Evolutionary conservation across 1,140 invertebrate genomes (phyloP), one percentile per base, ranked within the genome.

Genomic region (Pollicipes pollicipes): DNA sequence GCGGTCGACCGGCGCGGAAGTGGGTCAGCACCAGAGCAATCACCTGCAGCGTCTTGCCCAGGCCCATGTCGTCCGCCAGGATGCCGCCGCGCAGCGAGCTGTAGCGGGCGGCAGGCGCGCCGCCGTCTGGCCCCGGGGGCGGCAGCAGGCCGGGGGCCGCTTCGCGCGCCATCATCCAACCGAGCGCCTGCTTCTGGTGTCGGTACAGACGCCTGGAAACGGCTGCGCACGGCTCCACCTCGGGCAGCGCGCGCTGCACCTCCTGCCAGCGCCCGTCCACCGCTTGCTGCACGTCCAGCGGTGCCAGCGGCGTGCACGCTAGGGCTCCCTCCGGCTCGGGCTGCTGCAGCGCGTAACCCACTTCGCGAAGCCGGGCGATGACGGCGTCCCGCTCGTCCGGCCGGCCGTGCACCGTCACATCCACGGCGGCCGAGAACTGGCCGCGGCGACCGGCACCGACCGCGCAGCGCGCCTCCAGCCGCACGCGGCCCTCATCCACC

Each of bases 111-210:
- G 45, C 45, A 10, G 24, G 13, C 45, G 45, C 45, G 45, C 45
- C 45, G 45, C 45, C n/a, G n/a, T n/a, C n/a, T n/a, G n/a, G n/a
- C n/a, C n/a, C n/a, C n/a, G n/a, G n/a, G n/a, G n/a, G n/a, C n/a
- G n/a, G n/a, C n/a, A n/a, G n/a, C n/a, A n/a, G n/a, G n/a, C n/a
- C n/a, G n/a, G n/a, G n/a, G n/a, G n/a, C 24, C 13, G 81, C 82
- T 80, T 97, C 95, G 68, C 95, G 81, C 92, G 92, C 97, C 0
- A 85, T 73, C 70, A 97, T 81, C 94, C 95, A 98, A 21, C 88
- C 84, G 0, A 97, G 79, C 2, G 91, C 94, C 75, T 90, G 86
- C 74, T 86, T 84, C 79, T 97, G 95, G 82, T 97, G 93, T 2
- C 83, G 79, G 45, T 58, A 58, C 45, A 58, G 45, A 10, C 17